Percentiles rank a stretch among this genome's conserved stretches.
These are phyloP conservation scores for Leuctra nigra DNA, from an alignment of 2,888 invertebrate species.

Conservation along the genomic window DNA sequence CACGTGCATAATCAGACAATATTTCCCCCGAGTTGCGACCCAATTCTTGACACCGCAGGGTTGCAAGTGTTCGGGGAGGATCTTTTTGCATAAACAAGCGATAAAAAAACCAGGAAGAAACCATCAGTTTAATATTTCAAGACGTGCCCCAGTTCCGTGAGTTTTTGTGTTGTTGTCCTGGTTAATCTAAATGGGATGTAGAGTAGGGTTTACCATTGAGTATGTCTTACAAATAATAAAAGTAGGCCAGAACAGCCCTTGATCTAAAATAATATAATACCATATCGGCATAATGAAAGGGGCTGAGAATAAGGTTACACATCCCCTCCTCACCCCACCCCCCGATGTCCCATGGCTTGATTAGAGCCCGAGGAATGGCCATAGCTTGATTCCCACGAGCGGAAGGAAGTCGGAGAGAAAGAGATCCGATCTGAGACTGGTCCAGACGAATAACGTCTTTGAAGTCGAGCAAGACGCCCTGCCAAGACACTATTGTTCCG, in stretches of 20 bases:
- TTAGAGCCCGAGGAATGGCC: constrained; percentile 1
- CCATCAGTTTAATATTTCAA: constrained; percentile 7
- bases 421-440: constrained; percentile 5
- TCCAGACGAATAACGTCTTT: constrained; percentile 17
- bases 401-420: constrained; percentile 11
- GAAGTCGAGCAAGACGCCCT: constrained; percentile 3
- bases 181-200: constrained; percentile 3
- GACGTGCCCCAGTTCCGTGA: constrained; percentile 9
- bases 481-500: neutral
- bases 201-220: constrained; percentile 5
- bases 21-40: no score
- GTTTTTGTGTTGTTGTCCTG: neutral
- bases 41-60: no score
- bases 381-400: constrained; percentile 11
- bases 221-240: constrained; percentile 11
- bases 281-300: constrained; percentile 12
- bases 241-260: constrained; percentile 13
- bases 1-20: no score
- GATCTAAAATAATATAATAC: constrained; percentile 18
- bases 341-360: constrained; percentile 3
- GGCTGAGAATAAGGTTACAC: constrained; percentile 13
- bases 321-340: constrained; percentile 9
- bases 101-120: constrained; percentile 9
- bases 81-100: constrained; percentile 1
- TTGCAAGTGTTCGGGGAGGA: constrained; percentile 3